phyloP scores from a whole-genome alignment of 2,888 invertebrate genomes.

The Elmis aenea region DNA sequence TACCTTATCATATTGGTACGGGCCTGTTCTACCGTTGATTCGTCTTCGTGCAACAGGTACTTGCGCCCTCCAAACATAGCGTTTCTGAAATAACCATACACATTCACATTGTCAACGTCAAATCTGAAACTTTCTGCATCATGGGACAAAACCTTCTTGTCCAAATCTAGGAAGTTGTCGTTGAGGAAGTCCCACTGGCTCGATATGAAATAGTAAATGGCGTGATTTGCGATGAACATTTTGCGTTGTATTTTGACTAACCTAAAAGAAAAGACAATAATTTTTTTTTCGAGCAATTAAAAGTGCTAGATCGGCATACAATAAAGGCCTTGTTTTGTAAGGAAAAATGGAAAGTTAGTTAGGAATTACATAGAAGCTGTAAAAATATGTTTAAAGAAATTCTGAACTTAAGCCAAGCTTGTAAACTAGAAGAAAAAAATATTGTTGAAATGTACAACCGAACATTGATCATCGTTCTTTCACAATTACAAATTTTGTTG shows the following conservation, averaged over 20 bases:
- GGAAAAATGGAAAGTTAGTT: too few relatives aligned
- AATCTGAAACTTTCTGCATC: constrained; percentile 58
- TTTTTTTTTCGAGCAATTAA: too few relatives aligned
- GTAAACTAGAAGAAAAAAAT: too few relatives aligned
- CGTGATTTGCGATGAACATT: constrained; percentile 69
- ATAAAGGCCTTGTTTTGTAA: too few relatives aligned
- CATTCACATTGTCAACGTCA: constrained; percentile 52
- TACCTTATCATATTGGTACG: constrained; percentile 52
- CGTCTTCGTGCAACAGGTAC: constrained; percentile 64
- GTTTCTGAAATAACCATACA: constrained; percentile 49
- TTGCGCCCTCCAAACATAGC: constrained; percentile 59
- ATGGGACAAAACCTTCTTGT: constrained; percentile 47
- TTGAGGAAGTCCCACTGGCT: constrained; percentile 76
- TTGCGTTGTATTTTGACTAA: constrained; percentile 74
- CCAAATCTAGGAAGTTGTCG: constrained; percentile 54
- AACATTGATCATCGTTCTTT: too few relatives aligned
- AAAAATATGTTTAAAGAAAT: too few relatives aligned
- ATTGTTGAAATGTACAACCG: too few relatives aligned
- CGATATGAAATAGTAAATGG: constrained; percentile 67
- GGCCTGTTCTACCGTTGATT: constrained; percentile 53
- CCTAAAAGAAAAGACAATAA: too few relatives aligned
- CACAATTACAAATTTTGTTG: too few relatives aligned
- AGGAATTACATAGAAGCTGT: too few relatives aligned
- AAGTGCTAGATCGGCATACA: too few relatives aligned
- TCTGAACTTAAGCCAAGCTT: too few relatives aligned